Base-by-base conservation (phyloP, 35 echinoderm and acorn worm species). In the Acanthaster planci region DNA sequence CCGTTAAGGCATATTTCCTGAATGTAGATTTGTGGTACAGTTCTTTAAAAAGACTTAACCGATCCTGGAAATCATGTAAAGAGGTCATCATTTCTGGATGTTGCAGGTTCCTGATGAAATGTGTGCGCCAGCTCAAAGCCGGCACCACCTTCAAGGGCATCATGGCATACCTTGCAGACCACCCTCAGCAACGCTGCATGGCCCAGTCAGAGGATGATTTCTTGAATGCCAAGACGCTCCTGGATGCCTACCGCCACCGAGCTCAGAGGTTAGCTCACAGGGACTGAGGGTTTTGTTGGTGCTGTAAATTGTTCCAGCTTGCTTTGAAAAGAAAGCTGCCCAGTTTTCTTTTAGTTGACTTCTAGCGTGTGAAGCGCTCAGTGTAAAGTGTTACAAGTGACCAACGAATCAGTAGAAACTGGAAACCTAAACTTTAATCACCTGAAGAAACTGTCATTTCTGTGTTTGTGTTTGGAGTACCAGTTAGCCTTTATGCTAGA, bases 71-170 rank as follows among this genome's bases (percentile, higher is more conserved):
- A n/a, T n/a, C 42, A 12, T 47, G 42, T 4, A 26, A 29, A 0
- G 34, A 31, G 5, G 0, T 72, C 30, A 26, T 14, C 18, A 72
- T 72, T 72, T 72, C 10, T 68, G 12, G 21, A 12, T 34, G 21
- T 18, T 21, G 30, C 82, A 98, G 95, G 82, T 98, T 84, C 52
- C 79, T 98, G 76, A 93, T 98, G 95, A 98, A 98, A 37, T 55
- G 77, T 37, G 89, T 89, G 31, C 38, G 82, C 7, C 78, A 87
- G 35, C 81, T 84, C 2, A 87, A 52, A 5, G 55, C 72, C 22
- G 91, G 91, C 37, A 52, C 86, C n/a, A 52, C 84, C 27, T 51
- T 91, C n/a, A 77, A 81, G 6, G 85, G 85, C 12, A 82, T 85
- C 32, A 88, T 88, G 86, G 87, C 91, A 1, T 98, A 93, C 84